Percentiles rank a stretch among this genome's conserved stretches.
Conservation (phyloP, 2,888 invertebrate species). For the Xestia rhomboidea region DNA sequence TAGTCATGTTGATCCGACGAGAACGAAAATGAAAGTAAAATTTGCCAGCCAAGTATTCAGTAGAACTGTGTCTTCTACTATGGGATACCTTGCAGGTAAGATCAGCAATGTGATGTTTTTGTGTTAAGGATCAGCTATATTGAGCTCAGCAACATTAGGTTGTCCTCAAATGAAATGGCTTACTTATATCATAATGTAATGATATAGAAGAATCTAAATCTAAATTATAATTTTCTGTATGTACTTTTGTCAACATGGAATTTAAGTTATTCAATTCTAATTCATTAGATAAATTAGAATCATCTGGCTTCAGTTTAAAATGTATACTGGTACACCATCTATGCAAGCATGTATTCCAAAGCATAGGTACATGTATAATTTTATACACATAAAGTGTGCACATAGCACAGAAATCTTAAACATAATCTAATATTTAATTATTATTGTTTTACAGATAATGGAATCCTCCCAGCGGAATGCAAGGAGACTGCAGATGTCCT, state of each 20-base stretch:
- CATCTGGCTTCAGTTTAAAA: not conserved
- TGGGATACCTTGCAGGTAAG: too few species aligned
- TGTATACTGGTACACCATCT: not conserved
- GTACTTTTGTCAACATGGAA: too few species aligned
- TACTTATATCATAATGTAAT: too few species aligned
- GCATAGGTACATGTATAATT: not conserved
- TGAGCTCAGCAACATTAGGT: too few species aligned
- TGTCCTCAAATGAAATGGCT: too few species aligned
- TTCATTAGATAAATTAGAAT: not conserved
- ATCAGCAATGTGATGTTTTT: too few species aligned
- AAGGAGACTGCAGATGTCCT: constrained; percentile 25
- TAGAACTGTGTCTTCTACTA: too few species aligned
- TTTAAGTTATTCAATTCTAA: not conserved
- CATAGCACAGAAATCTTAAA: not conserved
- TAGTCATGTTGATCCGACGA: too few species aligned
- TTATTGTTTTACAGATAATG: constrained; percentile 14
- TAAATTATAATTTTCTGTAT: not conserved
- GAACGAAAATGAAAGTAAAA: too few species aligned
- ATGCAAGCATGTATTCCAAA: not conserved
- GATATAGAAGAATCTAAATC: not conserved
- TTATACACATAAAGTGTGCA: not conserved
- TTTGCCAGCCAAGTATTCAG: too few species aligned
- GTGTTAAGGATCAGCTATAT: too few species aligned
- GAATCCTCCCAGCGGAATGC: constrained; percentile 18
- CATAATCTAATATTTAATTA: not conserved